Evolutionary conservation across 2,888 invertebrate genomes (phyloP).

Genomic region (Lasiommata megera): DNA sequence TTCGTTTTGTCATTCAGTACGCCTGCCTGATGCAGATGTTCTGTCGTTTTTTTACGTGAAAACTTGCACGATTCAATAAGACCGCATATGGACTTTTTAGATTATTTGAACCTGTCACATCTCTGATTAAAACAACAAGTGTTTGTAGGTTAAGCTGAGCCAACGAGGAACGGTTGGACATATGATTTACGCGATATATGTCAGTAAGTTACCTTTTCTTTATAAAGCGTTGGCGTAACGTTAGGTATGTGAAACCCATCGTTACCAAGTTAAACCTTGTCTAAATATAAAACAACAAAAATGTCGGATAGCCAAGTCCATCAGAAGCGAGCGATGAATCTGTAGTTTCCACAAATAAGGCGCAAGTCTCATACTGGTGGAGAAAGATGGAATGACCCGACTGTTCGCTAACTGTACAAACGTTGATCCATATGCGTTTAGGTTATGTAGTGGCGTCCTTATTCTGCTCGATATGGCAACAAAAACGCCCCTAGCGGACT

Average conservation of each 20-base stretch:
- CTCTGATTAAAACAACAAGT: not conserved
- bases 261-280: not conserved
- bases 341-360: too few species aligned
- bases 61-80: slow-evolving; percentile 14
- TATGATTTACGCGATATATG: not conserved
- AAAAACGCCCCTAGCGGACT: not conserved
- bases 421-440: slow-evolving; percentile 29
- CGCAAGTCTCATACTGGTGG: too few species aligned
- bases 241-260: not conserved
- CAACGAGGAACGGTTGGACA: too few species aligned
- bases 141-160: not conserved
- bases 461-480: slow-evolving; percentile 2
- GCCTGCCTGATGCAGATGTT: slow-evolving; percentile 21
- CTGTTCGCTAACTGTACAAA: too few species aligned
- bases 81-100: slow-evolving; percentile 25
- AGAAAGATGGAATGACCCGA: too few species aligned
- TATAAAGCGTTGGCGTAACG: not conserved
- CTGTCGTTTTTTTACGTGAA: slow-evolving; percentile 25
- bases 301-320: too few species aligned
- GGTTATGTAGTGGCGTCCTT: slow-evolving; percentile 23
- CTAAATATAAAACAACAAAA: not conserved
- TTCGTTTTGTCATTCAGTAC: slow-evolving; percentile 26
- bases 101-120: not conserved
- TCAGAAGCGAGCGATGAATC: too few species aligned
- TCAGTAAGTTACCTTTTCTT: not conserved